A percentile compares a stretch with the other conserved stretches of the same genome.
Conservation (phyloP, 2,888 invertebrate species). For the Cryptophagus acutangulus region DNA sequence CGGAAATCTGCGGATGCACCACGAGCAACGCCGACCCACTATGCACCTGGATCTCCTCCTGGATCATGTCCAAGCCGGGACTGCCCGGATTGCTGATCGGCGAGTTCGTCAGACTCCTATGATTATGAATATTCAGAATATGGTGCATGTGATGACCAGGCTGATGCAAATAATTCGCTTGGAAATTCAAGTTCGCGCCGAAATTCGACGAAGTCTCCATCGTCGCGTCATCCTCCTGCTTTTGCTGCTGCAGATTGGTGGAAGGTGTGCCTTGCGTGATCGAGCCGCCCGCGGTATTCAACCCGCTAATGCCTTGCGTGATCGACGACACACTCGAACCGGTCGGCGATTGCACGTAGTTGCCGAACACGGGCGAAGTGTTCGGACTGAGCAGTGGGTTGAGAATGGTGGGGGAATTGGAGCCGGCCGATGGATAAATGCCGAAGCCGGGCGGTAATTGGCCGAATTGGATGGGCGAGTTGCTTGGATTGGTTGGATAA, state of each 20-base stretch:
- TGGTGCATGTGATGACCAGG: conserved; percentile 42
- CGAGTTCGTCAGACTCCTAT: conserved; percentile 57
- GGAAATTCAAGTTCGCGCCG: conserved; percentile 14
- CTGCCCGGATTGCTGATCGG: conserved; percentile 62
- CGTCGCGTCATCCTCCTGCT: conserved; percentile 44
- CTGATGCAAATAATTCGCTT: conserved; percentile 30
- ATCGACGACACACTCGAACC: conserved; percentile 51
- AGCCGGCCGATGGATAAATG: conserved; percentile 32
- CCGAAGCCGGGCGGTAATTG: conserved; percentile 37
- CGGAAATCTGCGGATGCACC: conserved; percentile 78
- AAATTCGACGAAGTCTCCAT: conserved; percentile 45
- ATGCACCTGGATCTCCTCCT: conserved; percentile 59
- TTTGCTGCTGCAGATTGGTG: conserved; percentile 38
- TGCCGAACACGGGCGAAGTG: conserved; percentile 39
- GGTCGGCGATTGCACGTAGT: conserved; percentile 30
- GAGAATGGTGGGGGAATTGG: conserved; percentile 38
- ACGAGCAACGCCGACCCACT: conserved; percentile 43
- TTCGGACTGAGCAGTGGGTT: conserved; percentile 39
- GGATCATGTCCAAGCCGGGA: conserved; percentile 72
- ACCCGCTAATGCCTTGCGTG: conserved; percentile 65
- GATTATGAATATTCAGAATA: conserved; percentile 48
- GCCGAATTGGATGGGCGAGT: conserved; percentile 38
- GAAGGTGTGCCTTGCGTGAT: conserved; percentile 69
- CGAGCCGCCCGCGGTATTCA: conserved; percentile 65
- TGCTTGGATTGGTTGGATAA: conserved; percentile 37